Percentiles rank a stretch among this genome's conserved stretches.
Evolutionary conservation across 1,140 invertebrate genomes (phyloP).

Genomic region (Pseudomyrmex flavicornis): DNA sequence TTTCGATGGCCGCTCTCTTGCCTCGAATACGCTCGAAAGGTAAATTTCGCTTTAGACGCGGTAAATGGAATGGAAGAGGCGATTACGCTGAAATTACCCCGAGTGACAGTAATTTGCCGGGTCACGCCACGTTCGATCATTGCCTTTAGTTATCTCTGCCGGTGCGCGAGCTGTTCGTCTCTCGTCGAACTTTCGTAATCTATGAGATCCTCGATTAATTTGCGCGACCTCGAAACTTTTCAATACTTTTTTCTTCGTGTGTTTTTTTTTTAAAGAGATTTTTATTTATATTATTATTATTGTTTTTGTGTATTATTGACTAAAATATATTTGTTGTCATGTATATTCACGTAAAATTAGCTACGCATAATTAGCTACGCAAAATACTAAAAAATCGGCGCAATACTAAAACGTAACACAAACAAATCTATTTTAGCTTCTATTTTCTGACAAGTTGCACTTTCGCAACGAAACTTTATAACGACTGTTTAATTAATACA

Average conservation of each 20-base stretch:
- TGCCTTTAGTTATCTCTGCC: slow-evolving; percentile 49
- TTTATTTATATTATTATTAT: too few relatives aligned
- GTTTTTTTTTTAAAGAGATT: background rate
- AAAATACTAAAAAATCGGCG: too few relatives aligned
- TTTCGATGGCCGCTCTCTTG: slow-evolving; percentile 47
- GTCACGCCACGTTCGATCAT: slow-evolving; percentile 60
- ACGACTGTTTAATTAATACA: slow-evolving; percentile 20
- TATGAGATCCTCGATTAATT: slow-evolving; percentile 24
- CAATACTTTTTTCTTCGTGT: background rate
- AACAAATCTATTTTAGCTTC: too few relatives aligned
- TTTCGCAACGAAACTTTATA: slow-evolving; percentile 10
- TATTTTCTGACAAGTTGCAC: background rate
- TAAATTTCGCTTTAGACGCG: slow-evolving; percentile 62
- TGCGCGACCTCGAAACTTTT: slow-evolving; percentile 10
- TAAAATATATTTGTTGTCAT: background rate
- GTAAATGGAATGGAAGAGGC: slow-evolving; percentile 63
- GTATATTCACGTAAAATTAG: background rate
- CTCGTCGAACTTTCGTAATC: slow-evolving; percentile 51
- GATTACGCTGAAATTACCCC: slow-evolving; percentile 62
- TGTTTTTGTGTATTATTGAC: background rate
- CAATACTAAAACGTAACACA: too few relatives aligned
- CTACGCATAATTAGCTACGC: background rate
- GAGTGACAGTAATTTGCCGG: slow-evolving; percentile 62
- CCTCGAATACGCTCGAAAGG: slow-evolving; percentile 57
- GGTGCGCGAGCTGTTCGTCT: slow-evolving; percentile 7